Evolutionary conservation across 2,888 invertebrate genomes (phyloP), one percentile per base, ranked within the genome.

Genomic region (Arctia plantaginis): DNA sequence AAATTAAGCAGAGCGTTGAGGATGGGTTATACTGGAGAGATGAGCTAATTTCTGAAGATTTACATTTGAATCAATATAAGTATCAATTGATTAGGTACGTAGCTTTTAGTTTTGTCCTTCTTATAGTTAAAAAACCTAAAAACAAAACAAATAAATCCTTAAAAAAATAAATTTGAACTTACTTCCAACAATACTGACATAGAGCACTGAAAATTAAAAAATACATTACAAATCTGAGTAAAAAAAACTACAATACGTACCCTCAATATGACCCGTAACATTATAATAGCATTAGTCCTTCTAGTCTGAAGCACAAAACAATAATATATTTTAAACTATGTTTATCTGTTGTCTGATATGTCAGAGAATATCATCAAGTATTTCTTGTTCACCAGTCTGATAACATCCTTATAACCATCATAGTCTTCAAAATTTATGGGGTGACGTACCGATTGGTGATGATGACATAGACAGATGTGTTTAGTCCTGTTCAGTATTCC

Each of bases 381-480:
- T 23, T 0, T 33, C 18, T 68, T 18, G 0, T 33, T 67, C 15
- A n/a, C 8, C 77, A 76, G 78, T 77, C 62, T 13, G 73, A 73
- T 78, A 7, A 23, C 51, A 23, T 71, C 75, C 67, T 85, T 79
- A 86, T 77, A 84, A 83, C 86, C 87, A 87, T 84, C 75, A 85
- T 18, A 77, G 83, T 86, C 83, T 87, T 90, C 85, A 87, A 89
- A 89, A 90, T 90, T 87, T 89, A 90, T 90, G 90, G 88, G 87
- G 73, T 77, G 74, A 77, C 76, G 83, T 82, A 83, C 85, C 87
- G 77, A 86, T 86, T 78, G 86, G 73, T 66, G 74, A 82, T 79
- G 83, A 83, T 78, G 80, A 78, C 78, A 79, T 69, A 76, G 73
- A 62, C 55, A 80, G 67, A 75, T 72, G 72, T 69, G 74, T 73